Base-by-base conservation (phyloP, 2,113 vertebrate genomes). In the Vidua chalybeata region DNA sequence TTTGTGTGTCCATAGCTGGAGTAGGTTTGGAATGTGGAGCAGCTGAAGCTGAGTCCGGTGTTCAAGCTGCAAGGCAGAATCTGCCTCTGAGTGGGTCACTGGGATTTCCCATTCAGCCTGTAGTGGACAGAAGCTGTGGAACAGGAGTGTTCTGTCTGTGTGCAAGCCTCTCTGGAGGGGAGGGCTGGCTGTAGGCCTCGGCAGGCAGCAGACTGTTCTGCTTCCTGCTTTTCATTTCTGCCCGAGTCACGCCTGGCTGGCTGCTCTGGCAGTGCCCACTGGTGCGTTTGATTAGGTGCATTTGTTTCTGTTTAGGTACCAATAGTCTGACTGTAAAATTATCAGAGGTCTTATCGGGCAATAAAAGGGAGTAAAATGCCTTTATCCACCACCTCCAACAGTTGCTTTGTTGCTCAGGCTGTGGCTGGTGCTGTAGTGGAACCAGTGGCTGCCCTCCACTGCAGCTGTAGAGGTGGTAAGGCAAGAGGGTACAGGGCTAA, bases 221-320 rank as follows among this genome's bases (percentile, higher is more conserved):
- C 68, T 43, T 81, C 41, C 11, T 62, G 51, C 64, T 52, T 83
- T 37, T 84, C 52, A 84, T 84, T 43, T 39, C 56, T 72, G 37
- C 45, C 10, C 28, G 41, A 75, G 77, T 79, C 66, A 41, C 7
- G 46, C 33, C 66, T 94, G 84, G 64, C 88, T 89, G 59, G 13
- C 66, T 87, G 81, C 27, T 51, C 86, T 56, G 79, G 52, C 76
- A 49, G n/a, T 74, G 79, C 79, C 88, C 69, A 23, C 75, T 43
- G 43, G 68, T 56, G 72, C 9, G 0, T 90, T 88, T 84, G 67
- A 92, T 90, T 37, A 81, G 78, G 52, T 75, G 79, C 75, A 27
- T 90, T 96, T 87, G 82, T 96, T 94, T 74, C 87, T 83, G 43
- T 85, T 85, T 27, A 83, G 85, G 20, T 93, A 35, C 68, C 3